A percentile compares a stretch with the other conserved stretches of the same genome.
phyloP scores from a whole-genome alignment of 2,888 invertebrate genomes.

The Drosophila atripex region DNA sequence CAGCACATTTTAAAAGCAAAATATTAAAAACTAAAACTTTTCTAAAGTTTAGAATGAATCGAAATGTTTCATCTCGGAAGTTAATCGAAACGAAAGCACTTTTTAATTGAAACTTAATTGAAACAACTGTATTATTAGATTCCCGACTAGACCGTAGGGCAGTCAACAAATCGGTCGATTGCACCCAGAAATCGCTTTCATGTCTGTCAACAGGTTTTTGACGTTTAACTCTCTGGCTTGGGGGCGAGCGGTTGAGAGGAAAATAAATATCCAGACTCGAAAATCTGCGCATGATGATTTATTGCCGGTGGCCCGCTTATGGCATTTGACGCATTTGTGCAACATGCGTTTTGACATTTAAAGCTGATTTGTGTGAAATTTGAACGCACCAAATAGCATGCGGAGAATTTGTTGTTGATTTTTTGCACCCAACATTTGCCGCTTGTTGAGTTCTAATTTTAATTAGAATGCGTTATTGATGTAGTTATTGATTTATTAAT shows the following conservation, averaged over 20 bases:
- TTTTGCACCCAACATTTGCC: slow-evolving; percentile 37
- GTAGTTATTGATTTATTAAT: slow-evolving; percentile 68
- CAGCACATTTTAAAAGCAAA: too few species aligned
- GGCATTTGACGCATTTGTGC: slow-evolving; percentile 78
- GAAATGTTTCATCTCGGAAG: not conserved
- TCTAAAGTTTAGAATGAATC: not conserved
- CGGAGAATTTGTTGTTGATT: slow-evolving; percentile 8
- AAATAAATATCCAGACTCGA: slow-evolving; percentile 27
- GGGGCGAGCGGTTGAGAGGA: slow-evolving; percentile 1
- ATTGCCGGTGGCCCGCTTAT: slow-evolving; percentile 65
- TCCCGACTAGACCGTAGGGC: slow-evolving; percentile 19
- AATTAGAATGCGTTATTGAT: slow-evolving; percentile 63
- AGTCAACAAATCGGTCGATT: slow-evolving; percentile 21
- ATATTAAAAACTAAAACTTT: too few species aligned
- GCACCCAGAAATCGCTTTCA: slow-evolving; percentile 43
- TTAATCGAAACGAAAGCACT: not conserved
- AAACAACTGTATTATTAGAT: not conserved
- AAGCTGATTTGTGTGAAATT: slow-evolving; percentile 78
- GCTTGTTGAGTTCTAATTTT: slow-evolving; percentile 50
- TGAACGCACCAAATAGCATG: slow-evolving; percentile 27
- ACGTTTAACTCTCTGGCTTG: slow-evolving; percentile 33
- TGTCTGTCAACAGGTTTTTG: slow-evolving; percentile 53
- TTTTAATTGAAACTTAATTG: too few species aligned
- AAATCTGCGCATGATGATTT: slow-evolving; percentile 62
- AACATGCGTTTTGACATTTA: slow-evolving; percentile 78